A percentile compares a stretch with the other conserved stretches of the same genome.
Evolutionary conservation across 2,888 invertebrate genomes (phyloP).

Genomic region (Plusia festucae): DNA sequence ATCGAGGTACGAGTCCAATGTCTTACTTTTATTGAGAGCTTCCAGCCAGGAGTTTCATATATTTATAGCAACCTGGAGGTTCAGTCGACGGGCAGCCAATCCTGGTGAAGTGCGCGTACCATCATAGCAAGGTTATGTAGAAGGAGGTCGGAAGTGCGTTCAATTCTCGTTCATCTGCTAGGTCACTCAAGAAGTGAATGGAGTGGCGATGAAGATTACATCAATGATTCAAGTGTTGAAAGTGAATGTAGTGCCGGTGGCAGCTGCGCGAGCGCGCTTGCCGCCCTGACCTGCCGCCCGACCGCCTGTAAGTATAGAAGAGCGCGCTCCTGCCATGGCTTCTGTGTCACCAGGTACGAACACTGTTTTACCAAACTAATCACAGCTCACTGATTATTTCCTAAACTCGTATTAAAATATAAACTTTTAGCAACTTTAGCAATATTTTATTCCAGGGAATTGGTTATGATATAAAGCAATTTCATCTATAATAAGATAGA

Average conservation of each 20-base stretch:
- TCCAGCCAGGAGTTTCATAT: constrained; percentile 45
- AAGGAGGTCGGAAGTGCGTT: constrained; percentile 83
- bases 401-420: neutral
- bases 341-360: constrained; percentile 62
- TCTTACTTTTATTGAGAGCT: constrained; percentile 68
- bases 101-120: constrained; percentile 65
- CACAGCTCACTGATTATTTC: neutral
- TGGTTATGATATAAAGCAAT: constrained; percentile 23
- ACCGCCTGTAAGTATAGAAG: constrained; percentile 74
- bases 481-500: constrained; percentile 31
- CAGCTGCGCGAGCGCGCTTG: constrained; percentile 29
- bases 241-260: constrained; percentile 75
- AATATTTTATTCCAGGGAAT: constrained; percentile 14
- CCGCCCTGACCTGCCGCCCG: constrained; percentile 20
- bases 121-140: constrained; percentile 72
- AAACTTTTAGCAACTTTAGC: constrained; percentile 3
- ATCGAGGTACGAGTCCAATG: constrained; percentile 78
- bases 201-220: constrained; percentile 71
- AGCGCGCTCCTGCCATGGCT: constrained; percentile 51
- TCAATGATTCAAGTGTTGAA: constrained; percentile 72
- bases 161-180: constrained; percentile 77
- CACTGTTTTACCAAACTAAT: constrained; percentile 8
- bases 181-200: constrained; percentile 76
- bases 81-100: constrained; percentile 50
- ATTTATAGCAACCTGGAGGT: constrained; percentile 58